phyloP scores from a whole-genome alignment of 2,888 invertebrate species.

The Oxyteleia sp. region DNA sequence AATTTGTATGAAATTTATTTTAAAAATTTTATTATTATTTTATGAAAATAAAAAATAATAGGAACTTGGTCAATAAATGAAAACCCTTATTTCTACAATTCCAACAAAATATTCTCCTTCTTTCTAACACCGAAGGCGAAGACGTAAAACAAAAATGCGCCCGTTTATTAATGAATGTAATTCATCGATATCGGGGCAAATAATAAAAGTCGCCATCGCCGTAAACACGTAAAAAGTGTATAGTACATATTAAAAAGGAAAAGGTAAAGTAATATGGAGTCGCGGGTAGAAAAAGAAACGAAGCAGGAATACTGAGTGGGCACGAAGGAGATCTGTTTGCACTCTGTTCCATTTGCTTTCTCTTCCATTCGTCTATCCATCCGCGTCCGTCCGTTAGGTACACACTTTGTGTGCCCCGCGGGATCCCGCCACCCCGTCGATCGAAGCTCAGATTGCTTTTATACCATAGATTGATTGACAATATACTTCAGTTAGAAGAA shows the following conservation, averaged over 20 bases:
- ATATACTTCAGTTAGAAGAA: constrained; percentile 86
- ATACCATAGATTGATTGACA: constrained; percentile 87
- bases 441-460: constrained; percentile 87
- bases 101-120: too few relatives aligned
- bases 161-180: constrained; percentile 44
- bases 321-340: constrained; percentile 71
- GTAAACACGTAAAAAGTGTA: constrained; percentile 50
- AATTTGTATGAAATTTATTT: too few relatives aligned
- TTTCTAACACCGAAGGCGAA: too few relatives aligned
- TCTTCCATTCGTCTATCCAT: constrained; percentile 72
- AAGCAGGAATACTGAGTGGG: constrained; percentile 46
- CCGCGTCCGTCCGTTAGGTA: constrained; percentile 74
- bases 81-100: too few relatives aligned
- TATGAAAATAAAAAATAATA: too few relatives aligned
- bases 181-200: constrained; percentile 44
- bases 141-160: too few relatives aligned
- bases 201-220: constrained; percentile 37
- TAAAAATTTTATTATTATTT: too few relatives aligned
- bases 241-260: constrained; percentile 62
- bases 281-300: constrained; percentile 60
- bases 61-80: too few relatives aligned
- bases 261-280: constrained; percentile 63
- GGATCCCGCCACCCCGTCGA: constrained; percentile 84
- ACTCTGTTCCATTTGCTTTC: constrained; percentile 70
- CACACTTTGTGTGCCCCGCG: constrained; percentile 81